These are phyloP conservation scores for Rotaria magnacalcarata DNA, from an alignment of 2,888 invertebrate species.

Conservation along the genomic window DNA sequence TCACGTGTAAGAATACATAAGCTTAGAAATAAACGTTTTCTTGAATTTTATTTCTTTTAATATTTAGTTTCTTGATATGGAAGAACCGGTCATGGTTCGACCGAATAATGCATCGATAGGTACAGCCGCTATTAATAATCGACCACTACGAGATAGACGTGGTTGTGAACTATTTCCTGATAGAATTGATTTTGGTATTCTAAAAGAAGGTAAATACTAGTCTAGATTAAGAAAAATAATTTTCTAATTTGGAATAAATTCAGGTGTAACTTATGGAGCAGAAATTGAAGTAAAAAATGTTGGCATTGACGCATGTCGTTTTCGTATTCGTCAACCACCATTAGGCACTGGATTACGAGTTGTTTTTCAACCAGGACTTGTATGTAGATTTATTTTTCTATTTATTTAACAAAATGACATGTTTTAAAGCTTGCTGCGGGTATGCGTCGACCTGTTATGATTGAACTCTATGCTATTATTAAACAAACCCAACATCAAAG, in stretches of 20 bases:
- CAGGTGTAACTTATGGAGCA: conserved; percentile 54
- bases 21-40: not conserved
- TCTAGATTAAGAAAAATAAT: not conserved
- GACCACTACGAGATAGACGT: conserved; percentile 51
- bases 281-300: conserved; percentile 55
- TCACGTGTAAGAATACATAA: conserved; percentile 50
- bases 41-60: not conserved
- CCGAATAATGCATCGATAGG: conserved; percentile 50
- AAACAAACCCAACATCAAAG: conserved; percentile 54
- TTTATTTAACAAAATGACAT: conserved; percentile 47
- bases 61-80: conserved; percentile 52
- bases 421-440: conserved; percentile 56
- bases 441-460: conserved; percentile 54
- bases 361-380: conserved; percentile 56
- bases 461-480: conserved; percentile 58
- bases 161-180: conserved; percentile 56
- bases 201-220: conserved; percentile 52
- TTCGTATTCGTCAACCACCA: conserved; percentile 57
- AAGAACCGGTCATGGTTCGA: conserved; percentile 55
- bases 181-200: conserved; percentile 56
- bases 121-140: conserved; percentile 50
- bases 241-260: not conserved
- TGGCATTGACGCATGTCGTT: conserved; percentile 57
- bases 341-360: conserved; percentile 57
- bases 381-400: conserved; percentile 47